Evolutionary conservation across 2,888 invertebrate genomes (phyloP), one percentile per base, ranked within the genome.

Genomic region (Meta bourneti): DNA sequence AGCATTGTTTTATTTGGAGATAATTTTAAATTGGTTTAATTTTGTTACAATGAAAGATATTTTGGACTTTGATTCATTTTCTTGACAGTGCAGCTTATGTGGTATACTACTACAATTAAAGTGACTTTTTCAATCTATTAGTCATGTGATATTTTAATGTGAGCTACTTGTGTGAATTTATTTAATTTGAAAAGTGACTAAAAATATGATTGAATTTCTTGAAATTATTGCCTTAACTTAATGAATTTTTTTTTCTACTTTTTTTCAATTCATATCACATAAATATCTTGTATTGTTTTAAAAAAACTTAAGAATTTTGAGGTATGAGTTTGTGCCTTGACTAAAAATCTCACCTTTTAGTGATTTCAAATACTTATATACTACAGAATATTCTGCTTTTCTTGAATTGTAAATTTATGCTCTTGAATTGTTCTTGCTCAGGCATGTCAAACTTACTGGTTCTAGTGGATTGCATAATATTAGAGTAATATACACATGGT

Each of bases 291-390:
- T 34, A 81, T 81, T 74, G 52, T 52, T 83, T 72, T 49, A 34
- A 34, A 34, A 34, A 54, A n/a, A n/a, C n/a, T n/a, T 74, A 72
- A 83, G 52, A 72, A 74, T 34, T 71, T 86, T 52, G 34, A 84
- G 49, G 72, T 84, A 75, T 77, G 20, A 75, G 49, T 85, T 87
- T 71, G 87, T 87, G 87, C 79, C 87, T 87, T 87, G 71, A 71
- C 78, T 72, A 51, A 71, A 82, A n/a, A 70, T 34, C 34, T n/a
- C n/a, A n/a, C n/a, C n/a, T 34, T 34, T 34, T 34, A 34, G 34
- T 34, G 34, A 2, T 34, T 34, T 34, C 34, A 34, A 34, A 34
- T 4, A 34, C 4, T 34, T 34, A 34, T 34, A 34, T 34, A 4
- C 34, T 34, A 34, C 34, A 34, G 34, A 34, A 34, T 34, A 34